A percentile compares a stretch with the other conserved stretches of the same genome.
Evolutionary conservation across 1,140 invertebrate genomes (phyloP).

Genomic region (Leptonema lineaticorne): DNA sequence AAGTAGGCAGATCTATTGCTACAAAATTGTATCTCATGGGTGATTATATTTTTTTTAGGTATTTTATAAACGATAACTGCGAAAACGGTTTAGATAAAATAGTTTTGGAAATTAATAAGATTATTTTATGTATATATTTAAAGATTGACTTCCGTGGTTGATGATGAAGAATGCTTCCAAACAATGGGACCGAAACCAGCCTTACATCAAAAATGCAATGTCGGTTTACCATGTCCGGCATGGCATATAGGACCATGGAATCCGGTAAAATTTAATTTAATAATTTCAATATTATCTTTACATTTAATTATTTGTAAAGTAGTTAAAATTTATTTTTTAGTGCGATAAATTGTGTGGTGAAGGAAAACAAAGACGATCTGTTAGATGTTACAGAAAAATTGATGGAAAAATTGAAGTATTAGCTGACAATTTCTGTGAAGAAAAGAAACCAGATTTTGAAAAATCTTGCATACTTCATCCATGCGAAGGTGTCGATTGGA

Average conservation of each 20-base stretch:
- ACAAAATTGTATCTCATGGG: conserved; percentile 68
- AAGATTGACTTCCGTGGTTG: conserved; percentile 65
- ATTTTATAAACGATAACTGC: conserved; percentile 10
- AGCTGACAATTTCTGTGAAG: conserved; percentile 68
- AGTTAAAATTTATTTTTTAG: conserved; percentile 49
- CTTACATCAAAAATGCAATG: conserved; percentile 72
- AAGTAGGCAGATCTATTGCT: conserved; percentile 73
- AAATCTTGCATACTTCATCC: conserved; percentile 74
- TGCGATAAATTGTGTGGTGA: conserved; percentile 87
- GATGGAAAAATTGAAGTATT: conserved; percentile 71
- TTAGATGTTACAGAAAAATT: conserved; percentile 73
- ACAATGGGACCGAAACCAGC: conserved; percentile 68
- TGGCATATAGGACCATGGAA: conserved; percentile 86
- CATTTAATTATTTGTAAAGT: not conserved
- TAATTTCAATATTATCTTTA: conserved; percentile 11
- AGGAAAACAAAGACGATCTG: conserved; percentile 72
- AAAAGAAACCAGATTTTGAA: conserved; percentile 69
- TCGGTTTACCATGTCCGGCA: conserved; percentile 72
- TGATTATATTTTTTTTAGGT: conserved; percentile 43
- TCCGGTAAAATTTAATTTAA: conserved; percentile 62
- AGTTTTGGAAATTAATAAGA: not conserved
- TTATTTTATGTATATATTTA: conserved; percentile 36
- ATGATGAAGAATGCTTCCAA: conserved; percentile 72
- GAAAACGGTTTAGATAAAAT: conserved; percentile 1
- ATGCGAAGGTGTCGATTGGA: conserved; percentile 91